Percentiles rank a stretch among this genome's conserved stretches.
phyloP scores from a whole-genome alignment of 2,113 vertebrate genomes.

The Grallaria varia region DNA sequence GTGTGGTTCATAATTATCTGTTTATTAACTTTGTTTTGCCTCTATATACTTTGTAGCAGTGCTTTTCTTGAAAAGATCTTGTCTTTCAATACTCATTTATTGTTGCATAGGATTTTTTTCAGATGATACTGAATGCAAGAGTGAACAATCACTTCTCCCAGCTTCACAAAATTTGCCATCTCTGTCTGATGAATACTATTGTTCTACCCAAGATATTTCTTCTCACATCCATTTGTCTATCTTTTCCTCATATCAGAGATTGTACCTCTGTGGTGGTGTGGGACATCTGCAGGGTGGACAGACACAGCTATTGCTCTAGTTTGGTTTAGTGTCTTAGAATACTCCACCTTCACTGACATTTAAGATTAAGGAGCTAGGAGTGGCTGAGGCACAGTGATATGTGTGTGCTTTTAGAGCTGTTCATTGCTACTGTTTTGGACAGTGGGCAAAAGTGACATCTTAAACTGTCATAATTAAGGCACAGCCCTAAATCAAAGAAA shows the following conservation, averaged over 20 bases:
- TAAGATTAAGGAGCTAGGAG: neutral
- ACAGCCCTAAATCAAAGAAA: neutral
- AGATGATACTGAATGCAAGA: neutral
- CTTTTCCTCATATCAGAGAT: neutral
- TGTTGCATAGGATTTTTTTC: neutral
- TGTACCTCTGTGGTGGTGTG: accelerated
- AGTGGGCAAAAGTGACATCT: neutral
- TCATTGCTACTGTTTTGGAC: neutral
- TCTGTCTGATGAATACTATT: neutral
- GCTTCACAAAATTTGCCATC: neutral
- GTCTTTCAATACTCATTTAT: neutral
- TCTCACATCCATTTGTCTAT: neutral
- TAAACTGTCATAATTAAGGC: neutral
- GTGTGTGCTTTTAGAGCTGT: neutral
- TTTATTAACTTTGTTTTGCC: neutral
- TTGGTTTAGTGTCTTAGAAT: neutral
- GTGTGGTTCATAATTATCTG: neutral
- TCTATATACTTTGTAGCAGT: neutral
- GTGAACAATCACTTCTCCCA: neutral
- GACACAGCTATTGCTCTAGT: neutral
- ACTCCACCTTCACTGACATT: neutral
- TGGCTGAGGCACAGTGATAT: accelerated
- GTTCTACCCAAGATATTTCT: neutral
- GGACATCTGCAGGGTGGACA: neutral
- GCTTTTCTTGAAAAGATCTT: neutral